A percentile compares a stretch with the other conserved stretches of the same genome.
Conservation (phyloP, 2,888 invertebrate genomes). For the Eupeodes latifasciatus region DNA sequence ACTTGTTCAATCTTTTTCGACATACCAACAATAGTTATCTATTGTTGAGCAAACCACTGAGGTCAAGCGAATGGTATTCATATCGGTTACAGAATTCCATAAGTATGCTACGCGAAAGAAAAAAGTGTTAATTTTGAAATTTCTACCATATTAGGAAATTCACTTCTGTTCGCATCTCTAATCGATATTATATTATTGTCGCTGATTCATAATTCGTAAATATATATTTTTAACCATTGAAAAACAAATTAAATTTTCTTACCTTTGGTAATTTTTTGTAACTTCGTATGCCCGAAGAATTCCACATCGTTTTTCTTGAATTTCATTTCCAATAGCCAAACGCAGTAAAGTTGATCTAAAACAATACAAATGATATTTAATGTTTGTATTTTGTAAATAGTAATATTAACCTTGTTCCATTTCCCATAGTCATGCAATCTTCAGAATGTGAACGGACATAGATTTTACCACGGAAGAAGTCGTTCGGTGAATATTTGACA, state of each 20-base stretch:
- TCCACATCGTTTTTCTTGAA: conserved; percentile 83
- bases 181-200: no score
- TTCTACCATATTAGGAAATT: no score
- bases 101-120: no score
- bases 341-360: conserved; percentile 78
- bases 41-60: no score
- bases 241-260: neutral
- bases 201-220: no score
- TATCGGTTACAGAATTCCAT: no score
- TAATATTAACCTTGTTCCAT: conserved; percentile 81
- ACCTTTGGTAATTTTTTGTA: conserved; percentile 81
- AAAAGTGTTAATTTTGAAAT: no score
- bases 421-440: conserved; percentile 87
- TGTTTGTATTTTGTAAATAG: neutral
- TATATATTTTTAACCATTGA: no score
- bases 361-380: neutral
- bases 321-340: conserved; percentile 82
- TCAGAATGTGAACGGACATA: conserved; percentile 93
- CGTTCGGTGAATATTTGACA: conserved; percentile 87
- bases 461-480: conserved; percentile 89
- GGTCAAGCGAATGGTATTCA: no score
- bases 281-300: conserved; percentile 83
- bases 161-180: no score
- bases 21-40: no score
- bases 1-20: no score